phyloP scores from a whole-genome alignment of 2,113 vertebrate genomes.

The Hoplias malabaricus region DNA sequence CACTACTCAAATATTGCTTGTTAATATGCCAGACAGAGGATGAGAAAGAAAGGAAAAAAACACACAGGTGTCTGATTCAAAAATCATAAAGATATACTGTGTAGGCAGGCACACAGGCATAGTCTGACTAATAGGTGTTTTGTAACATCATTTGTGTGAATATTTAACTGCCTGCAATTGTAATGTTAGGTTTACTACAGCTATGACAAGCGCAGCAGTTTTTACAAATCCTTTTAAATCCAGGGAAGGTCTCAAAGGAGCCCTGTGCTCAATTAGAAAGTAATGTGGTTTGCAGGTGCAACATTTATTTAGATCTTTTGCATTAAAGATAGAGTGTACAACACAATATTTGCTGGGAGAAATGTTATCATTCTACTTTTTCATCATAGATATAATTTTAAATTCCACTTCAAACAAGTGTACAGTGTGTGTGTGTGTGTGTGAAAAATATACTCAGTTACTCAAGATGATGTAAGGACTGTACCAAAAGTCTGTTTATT shows the following conservation, averaged over 20 bases:
- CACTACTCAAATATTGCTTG: neutral
- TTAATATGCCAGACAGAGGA: neutral
- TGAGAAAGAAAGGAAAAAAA: neutral
- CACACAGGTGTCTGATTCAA: neutral
- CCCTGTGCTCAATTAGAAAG: neutral
- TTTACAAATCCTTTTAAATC: neutral
- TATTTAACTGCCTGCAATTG: neutral
- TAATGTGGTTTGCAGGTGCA: neutral
- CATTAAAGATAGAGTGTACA: neutral
- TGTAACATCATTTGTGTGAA: neutral
- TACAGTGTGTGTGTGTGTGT: too few species aligned
- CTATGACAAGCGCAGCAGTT: neutral
- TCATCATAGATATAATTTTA: neutral
- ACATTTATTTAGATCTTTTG: neutral
- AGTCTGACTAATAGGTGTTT: neutral
- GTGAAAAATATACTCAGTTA: too few species aligned
- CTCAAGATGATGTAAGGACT: too few species aligned
- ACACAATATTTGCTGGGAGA: neutral
- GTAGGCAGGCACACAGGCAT: neutral
- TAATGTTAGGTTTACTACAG: neutral
- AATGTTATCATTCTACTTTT: neutral
- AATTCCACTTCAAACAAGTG: conserved; percentile 15
- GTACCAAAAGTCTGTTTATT: too few species aligned
- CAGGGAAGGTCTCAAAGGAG: neutral
- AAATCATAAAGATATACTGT: neutral